Evolutionary conservation across 2,797 vertebrate genomes (phyloP).

Genomic region (Etheostoma perlongum): DNA sequence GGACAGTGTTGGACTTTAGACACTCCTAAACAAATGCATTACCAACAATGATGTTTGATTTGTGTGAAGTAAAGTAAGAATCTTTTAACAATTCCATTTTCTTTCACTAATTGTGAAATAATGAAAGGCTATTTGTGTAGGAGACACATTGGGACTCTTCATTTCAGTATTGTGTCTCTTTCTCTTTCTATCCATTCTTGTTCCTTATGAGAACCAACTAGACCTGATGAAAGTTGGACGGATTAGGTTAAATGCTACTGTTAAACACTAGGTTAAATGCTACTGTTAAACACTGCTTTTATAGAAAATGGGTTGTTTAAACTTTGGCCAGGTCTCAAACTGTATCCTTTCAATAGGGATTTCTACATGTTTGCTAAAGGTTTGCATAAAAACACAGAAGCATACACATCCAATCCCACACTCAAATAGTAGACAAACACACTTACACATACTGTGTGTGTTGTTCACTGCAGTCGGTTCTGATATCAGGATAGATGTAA

Average conservation of each 20-base stretch:
- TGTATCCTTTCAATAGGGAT: not conserved
- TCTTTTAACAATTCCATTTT: not conserved
- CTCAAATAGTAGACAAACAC: not conserved
- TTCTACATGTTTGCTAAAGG: not conserved
- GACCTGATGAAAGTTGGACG: not conserved
- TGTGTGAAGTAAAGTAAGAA: not conserved
- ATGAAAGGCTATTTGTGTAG: not conserved
- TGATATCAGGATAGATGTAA: not conserved
- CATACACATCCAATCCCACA: not conserved
- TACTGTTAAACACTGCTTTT: not conserved
- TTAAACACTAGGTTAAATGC: not conserved
- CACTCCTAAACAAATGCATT: not conserved
- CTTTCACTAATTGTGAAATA: not conserved
- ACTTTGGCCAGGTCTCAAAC: not conserved
- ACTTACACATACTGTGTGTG: not conserved
- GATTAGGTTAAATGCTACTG: not conserved
- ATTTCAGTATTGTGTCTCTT: not conserved
- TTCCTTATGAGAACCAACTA: not conserved
- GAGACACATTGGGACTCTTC: not conserved
- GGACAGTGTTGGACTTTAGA: not conserved
- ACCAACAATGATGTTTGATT: not conserved
- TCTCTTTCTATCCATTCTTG: not conserved
- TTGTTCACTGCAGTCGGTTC: not conserved
- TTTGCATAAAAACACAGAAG: not conserved
- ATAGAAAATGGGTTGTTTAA: not conserved